phyloP scores from a whole-genome alignment of 1,140 invertebrate genomes.

The Camponotus vicinus region DNA sequence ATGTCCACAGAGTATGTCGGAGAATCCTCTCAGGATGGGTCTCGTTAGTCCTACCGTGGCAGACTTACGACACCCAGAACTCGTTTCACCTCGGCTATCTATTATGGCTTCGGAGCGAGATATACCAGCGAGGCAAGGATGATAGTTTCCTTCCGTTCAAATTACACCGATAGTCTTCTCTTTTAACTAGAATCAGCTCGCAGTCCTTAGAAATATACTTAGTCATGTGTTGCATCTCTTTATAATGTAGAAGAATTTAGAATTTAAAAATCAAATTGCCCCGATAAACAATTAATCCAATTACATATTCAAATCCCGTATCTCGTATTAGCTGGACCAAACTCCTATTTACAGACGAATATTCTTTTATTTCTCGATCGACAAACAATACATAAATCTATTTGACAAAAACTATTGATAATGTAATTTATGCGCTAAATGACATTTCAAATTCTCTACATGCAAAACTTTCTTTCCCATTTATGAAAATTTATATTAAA shows the following conservation, averaged over 20 bases:
- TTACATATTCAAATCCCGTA: background rate
- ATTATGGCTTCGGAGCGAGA: conserved; percentile 64
- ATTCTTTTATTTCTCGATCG: background rate
- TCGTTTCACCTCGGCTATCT: conserved; percentile 54
- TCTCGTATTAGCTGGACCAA: background rate
- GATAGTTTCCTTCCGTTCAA: conserved; percentile 62
- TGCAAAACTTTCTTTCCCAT: background rate
- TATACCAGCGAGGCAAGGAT: conserved; percentile 32
- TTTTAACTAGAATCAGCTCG: conserved; percentile 18
- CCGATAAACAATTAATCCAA: background rate
- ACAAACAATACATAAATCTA: background rate
- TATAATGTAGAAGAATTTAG: background rate
- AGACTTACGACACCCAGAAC: conserved; percentile 66
- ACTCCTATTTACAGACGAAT: background rate
- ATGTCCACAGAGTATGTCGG: conserved; percentile 35
- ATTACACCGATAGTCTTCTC: conserved; percentile 51
- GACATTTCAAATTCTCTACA: background rate
- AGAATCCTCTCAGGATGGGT: conserved; percentile 67
- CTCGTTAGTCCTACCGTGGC: conserved; percentile 72
- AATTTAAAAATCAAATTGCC: background rate
- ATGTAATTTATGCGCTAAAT: background rate
- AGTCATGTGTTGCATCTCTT: background rate
- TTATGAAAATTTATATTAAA: background rate
- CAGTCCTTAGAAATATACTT: background rate
- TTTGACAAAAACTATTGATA: background rate